A percentile compares a stretch with the other conserved stretches of the same genome.
These are phyloP conservation scores for Hyperoplus immaculatus DNA, from an alignment of 2,797 vertebrate genomes.

Conservation along the genomic window DNA sequence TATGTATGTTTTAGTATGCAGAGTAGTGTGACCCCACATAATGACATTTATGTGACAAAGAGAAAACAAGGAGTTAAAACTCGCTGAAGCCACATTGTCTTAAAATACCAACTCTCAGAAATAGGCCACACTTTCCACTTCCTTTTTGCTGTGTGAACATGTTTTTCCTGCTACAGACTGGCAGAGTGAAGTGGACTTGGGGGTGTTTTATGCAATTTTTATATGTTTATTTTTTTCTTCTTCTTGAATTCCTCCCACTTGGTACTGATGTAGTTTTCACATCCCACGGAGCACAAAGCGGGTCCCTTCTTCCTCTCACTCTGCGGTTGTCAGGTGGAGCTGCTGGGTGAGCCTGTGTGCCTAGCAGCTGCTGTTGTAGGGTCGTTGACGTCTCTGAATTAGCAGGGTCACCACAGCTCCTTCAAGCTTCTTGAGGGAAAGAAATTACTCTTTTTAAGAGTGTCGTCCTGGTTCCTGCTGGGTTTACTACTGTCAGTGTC, in stretches of 20 bases:
- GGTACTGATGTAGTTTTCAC: slow-evolving; percentile 34
- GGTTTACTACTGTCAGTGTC: slow-evolving; percentile 9
- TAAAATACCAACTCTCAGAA: slow-evolving; percentile 45
- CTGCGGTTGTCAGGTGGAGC: slow-evolving; percentile 42
- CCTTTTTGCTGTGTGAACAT: slow-evolving; percentile 1
- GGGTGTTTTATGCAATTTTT: slow-evolving; percentile 8
- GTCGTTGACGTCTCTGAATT: slow-evolving; percentile 18
- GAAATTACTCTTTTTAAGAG: neutral
- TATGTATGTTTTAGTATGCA: neutral
- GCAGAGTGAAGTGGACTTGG: neutral
- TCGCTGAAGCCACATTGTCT: slow-evolving; percentile 13
- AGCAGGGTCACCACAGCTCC: slow-evolving; percentile 15
- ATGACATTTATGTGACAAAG: neutral
- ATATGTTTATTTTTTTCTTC: neutral
- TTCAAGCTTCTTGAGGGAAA: slow-evolving; percentile 1
- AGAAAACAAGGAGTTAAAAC: neutral
- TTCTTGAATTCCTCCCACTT: slow-evolving; percentile 32
- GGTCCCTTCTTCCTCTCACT: slow-evolving; percentile 22
- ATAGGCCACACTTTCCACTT: slow-evolving; percentile 26
- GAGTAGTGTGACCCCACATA: neutral
- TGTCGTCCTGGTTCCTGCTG: slow-evolving; percentile 20
- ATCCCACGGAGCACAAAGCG: slow-evolving; percentile 36
- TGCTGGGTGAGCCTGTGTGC: slow-evolving; percentile 2
- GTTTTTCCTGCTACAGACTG: slow-evolving; percentile 17
- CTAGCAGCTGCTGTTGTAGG: too few relatives aligned